phyloP scores from a whole-genome alignment of 2,797 vertebrate genomes.

The Alca torda region DNA sequence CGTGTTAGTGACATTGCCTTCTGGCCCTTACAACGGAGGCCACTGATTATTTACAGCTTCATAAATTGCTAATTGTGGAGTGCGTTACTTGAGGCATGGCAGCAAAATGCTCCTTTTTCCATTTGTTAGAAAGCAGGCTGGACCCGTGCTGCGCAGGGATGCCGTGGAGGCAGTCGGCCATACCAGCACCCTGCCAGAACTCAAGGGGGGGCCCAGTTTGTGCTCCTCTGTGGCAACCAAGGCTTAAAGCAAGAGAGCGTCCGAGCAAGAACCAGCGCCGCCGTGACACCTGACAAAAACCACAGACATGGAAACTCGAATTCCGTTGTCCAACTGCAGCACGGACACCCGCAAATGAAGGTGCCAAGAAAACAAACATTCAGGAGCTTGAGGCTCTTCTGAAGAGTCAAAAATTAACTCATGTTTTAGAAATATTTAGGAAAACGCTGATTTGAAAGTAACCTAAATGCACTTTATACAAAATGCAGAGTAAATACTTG shows the following conservation, averaged over 20 bases:
- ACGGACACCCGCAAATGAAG: background rate
- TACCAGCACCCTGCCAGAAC: background rate
- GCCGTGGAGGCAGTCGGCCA: accelerated
- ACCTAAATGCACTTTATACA: background rate
- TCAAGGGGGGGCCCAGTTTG: background rate
- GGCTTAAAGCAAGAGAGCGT: background rate
- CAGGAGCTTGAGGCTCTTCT: background rate
- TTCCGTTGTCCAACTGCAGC: background rate
- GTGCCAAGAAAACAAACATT: background rate
- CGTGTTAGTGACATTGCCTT: background rate
- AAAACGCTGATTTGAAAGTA: background rate
- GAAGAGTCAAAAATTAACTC: background rate
- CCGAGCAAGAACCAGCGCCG: background rate
- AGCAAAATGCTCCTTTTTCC: background rate
- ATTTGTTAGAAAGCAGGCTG: background rate
- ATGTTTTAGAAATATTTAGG: background rate
- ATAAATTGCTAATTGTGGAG: background rate
- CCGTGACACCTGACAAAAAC: background rate
- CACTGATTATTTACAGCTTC: background rate
- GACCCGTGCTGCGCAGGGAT: background rate
- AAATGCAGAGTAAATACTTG: background rate
- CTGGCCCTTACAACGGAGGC: background rate
- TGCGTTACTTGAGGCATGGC: background rate
- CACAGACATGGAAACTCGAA: background rate
- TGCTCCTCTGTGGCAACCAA: background rate